Evolutionary conservation across 1,140 invertebrate genomes (phyloP).

Genomic region (Mya arenaria): DNA sequence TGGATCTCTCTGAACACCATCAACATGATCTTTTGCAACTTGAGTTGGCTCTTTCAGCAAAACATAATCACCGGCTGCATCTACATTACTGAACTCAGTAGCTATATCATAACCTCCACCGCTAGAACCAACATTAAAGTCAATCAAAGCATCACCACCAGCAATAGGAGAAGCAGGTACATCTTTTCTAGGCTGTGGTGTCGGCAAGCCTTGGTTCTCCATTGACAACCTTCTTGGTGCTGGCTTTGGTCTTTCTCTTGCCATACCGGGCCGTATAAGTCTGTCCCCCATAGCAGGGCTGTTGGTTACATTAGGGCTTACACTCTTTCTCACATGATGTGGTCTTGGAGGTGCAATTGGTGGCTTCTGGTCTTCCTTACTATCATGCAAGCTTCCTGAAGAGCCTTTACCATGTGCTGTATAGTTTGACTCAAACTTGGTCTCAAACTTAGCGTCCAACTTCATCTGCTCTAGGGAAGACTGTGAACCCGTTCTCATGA

Average conservation of each 20-base stretch:
- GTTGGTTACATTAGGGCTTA: constrained; percentile 12
- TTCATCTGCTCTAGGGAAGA: constrained; percentile 16
- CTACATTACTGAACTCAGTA: constrained; percentile 16
- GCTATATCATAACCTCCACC: not conserved
- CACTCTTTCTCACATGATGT: constrained; percentile 28
- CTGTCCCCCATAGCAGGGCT: not conserved
- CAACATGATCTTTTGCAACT: too few relatives aligned
- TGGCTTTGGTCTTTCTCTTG: constrained; percentile 18
- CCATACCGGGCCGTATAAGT: not conserved
- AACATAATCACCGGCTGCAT: constrained; percentile 32
- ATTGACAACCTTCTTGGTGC: constrained; percentile 4
- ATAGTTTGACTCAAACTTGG: not conserved
- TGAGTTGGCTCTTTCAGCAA: constrained; percentile 26
- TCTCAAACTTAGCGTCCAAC: not conserved
- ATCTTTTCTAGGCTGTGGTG: too few relatives aligned
- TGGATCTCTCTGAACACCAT: not conserved
- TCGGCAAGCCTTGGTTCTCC: not conserved
- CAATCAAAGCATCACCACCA: constrained; percentile 9
- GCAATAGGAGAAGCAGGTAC: not conserved
- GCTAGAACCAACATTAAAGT: not conserved
- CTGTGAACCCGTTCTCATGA: constrained; percentile 35
- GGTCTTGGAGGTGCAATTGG: constrained; percentile 6
- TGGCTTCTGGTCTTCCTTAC: not conserved
- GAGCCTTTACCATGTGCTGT: not conserved
- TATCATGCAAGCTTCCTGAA: not conserved